Evolutionary conservation across 2,113 vertebrate species (phyloP).

Genomic region (Tamias sibiricus): DNA sequence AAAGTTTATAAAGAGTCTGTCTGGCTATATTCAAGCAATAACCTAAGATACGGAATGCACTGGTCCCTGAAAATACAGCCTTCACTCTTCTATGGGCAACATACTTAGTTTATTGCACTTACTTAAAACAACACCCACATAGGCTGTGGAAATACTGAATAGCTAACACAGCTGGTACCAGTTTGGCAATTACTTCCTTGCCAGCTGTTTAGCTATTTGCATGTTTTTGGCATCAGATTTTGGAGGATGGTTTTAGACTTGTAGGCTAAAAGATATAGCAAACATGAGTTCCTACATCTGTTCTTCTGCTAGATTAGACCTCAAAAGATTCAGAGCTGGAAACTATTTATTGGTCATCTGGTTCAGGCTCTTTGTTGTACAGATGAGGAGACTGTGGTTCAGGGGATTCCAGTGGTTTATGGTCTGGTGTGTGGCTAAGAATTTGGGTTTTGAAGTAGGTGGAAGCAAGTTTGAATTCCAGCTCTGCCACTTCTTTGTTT

Average conservation of each 20-base stretch:
- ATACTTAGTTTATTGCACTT: slow-evolving; percentile 63
- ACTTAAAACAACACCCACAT: slow-evolving; percentile 40
- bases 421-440: neutral
- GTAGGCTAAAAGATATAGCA: slow-evolving; percentile 61
- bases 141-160: slow-evolving; percentile 59
- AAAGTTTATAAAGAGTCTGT: slow-evolving; percentile 15
- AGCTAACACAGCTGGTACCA: slow-evolving; percentile 54
- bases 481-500: neutral
- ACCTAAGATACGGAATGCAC: neutral
- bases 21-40: slow-evolving; percentile 8
- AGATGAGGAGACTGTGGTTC: neutral
- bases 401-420: neutral
- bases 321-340: slow-evolving; percentile 36
- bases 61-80: neutral
- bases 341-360: neutral
- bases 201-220: slow-evolving; percentile 58
- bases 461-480: neutral
- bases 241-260: slow-evolving; percentile 63
- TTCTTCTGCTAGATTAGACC: slow-evolving; percentile 56
- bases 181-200: slow-evolving; percentile 58
- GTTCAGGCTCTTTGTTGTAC: neutral
- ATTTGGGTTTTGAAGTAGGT: neutral
- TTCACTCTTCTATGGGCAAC: neutral
- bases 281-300: slow-evolving; percentile 61
- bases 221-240: slow-evolving; percentile 63